Conservation (phyloP, 2,797 vertebrate genomes). For the Gallinago stenura region DNA sequence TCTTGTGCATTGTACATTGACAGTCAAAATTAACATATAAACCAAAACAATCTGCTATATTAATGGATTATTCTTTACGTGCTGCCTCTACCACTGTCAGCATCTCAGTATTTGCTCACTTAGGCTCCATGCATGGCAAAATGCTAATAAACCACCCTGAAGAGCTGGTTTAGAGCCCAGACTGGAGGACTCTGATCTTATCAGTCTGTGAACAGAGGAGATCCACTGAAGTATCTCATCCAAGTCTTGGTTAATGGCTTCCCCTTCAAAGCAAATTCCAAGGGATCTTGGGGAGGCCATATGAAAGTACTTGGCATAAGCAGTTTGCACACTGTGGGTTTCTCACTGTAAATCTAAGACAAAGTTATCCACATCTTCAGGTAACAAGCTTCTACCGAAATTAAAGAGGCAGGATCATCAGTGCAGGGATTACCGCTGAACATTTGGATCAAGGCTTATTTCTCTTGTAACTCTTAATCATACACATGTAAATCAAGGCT, state of each 20-base stretch:
- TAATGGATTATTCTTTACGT: background rate
- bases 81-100: background rate
- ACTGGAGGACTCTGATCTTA: background rate
- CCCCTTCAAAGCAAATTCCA: constrained; percentile 21
- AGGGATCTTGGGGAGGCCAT: background rate
- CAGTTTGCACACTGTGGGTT: background rate
- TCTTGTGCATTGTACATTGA: background rate
- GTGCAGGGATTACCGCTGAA: background rate
- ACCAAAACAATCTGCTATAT: background rate
- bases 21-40: background rate
- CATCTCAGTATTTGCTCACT: background rate
- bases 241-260: background rate
- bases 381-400: background rate
- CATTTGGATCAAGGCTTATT: background rate
- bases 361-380: background rate
- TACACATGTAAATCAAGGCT: background rate
- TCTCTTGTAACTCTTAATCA: background rate
- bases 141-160: background rate
- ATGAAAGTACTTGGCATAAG: background rate
- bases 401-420: background rate
- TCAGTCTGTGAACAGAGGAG: background rate
- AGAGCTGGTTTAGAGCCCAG: background rate
- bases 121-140: background rate
- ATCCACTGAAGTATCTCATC: background rate
- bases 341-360: background rate